Evolutionary conservation across 2,888 invertebrate species (phyloP).

Genomic region (Amiota minor): DNA sequence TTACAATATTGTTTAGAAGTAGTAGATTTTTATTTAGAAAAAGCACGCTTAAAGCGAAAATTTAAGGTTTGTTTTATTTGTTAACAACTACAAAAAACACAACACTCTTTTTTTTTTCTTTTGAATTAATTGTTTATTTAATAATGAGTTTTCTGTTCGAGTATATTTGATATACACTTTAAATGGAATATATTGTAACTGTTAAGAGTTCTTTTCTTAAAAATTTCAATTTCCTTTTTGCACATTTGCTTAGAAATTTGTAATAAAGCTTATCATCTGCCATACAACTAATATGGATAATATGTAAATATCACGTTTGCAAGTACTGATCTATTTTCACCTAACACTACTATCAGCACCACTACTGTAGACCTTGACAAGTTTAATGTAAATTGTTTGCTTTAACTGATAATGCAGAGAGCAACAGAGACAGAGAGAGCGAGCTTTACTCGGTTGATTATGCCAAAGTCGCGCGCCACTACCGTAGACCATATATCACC

Average conservation of each 20-base stretch:
- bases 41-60: slow-evolving; percentile 10
- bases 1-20: slow-evolving; percentile 5
- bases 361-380: slow-evolving; percentile 6
- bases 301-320: not conserved
- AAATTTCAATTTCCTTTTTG: too few species aligned
- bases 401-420: slow-evolving; percentile 3
- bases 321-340: not conserved
- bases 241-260: not conserved
- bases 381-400: slow-evolving; percentile 22
- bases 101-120: not conserved
- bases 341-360: not conserved
- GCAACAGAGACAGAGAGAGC: too few species aligned
- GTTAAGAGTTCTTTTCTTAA: not conserved
- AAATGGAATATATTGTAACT: not conserved
- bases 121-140: slow-evolving; percentile 20
- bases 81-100: not conserved
- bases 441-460: too few species aligned
- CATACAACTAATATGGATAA: not conserved
- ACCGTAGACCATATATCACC: too few species aligned
- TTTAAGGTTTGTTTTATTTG: slow-evolving; percentile 22
- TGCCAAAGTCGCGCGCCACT: too few species aligned
- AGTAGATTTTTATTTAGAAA: not conserved
- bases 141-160: not conserved
- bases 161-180: slow-evolving; percentile 8
- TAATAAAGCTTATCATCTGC: not conserved